Conservation (phyloP, 2,113 vertebrate species). For the Sebastes schlegelii region DNA sequence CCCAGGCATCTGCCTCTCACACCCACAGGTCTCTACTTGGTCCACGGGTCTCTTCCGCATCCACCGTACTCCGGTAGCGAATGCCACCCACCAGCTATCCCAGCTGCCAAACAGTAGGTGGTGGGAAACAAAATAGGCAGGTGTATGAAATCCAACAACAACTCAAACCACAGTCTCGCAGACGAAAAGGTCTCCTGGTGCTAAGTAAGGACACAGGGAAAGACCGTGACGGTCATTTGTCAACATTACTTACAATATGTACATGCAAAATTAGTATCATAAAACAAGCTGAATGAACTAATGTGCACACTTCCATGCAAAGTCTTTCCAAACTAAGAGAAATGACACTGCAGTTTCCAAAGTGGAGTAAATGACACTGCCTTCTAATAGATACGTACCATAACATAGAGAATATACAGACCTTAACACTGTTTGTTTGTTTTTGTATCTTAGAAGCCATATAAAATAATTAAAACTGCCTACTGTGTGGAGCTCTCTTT, state of each 20-base stretch:
- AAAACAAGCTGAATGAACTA: neutral
- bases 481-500: neutral
- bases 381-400: neutral
- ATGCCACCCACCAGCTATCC: conserved; percentile 67
- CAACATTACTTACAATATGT: conserved; percentile 7
- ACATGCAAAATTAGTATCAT: neutral
- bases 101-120: conserved; percentile 71
- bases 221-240: conserved; percentile 7
- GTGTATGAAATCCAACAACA: conserved; percentile 43
- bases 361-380: neutral
- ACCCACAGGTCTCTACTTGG: conserved; percentile 60
- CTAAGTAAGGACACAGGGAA: conserved; percentile 1
- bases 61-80: conserved; percentile 31
- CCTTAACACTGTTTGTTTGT: neutral
- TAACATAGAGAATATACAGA: neutral
- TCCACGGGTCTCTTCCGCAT: conserved; percentile 58
- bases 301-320: neutral
- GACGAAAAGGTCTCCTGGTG: conserved; percentile 19
- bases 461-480: conserved; percentile 4
- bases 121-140: conserved; percentile 40
- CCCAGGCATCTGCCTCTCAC: conserved; percentile 62
- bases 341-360: neutral
- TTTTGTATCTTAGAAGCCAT: neutral
- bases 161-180: conserved; percentile 16
- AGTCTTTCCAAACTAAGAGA: neutral